These are phyloP conservation scores for Halictus ligatus DNA, from an alignment of 2,888 invertebrate species.

Conservation along the genomic window DNA sequence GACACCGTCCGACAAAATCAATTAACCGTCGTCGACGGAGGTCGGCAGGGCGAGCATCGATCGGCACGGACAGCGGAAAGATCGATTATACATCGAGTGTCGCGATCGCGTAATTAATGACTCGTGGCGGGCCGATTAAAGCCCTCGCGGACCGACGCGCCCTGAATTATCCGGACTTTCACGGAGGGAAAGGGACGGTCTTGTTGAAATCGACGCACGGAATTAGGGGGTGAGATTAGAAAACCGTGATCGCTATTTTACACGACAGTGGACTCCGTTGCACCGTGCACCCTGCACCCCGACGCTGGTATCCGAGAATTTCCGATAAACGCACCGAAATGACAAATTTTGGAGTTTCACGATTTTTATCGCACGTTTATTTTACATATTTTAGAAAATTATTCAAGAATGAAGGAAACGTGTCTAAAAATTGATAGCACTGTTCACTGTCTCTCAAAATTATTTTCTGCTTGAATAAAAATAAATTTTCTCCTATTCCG, in stretches of 20 bases:
- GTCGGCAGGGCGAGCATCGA: slow-evolving; percentile 41
- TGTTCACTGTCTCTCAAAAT: too few species aligned
- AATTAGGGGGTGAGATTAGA: slow-evolving; percentile 18
- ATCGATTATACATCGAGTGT: slow-evolving; percentile 70
- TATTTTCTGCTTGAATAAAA: too few species aligned
- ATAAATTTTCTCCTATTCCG: too few species aligned
- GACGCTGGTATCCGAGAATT: background rate
- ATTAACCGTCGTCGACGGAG: slow-evolving; percentile 54
- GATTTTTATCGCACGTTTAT: too few species aligned
- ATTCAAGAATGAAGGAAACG: too few species aligned
- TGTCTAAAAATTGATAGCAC: too few species aligned
- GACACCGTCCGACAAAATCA: slow-evolving; percentile 64
- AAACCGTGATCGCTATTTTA: slow-evolving; percentile 10
- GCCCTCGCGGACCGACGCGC: slow-evolving; percentile 35
- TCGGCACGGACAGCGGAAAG: slow-evolving; percentile 60
- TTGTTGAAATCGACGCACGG: slow-evolving; percentile 22
- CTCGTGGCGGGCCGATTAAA: slow-evolving; percentile 68
- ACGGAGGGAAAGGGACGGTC: background rate
- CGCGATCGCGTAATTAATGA: slow-evolving; percentile 73
- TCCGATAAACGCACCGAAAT: background rate
- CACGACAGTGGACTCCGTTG: background rate
- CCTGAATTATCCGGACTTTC: slow-evolving; percentile 60
- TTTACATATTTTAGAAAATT: too few species aligned
- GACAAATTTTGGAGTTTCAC: too few species aligned
- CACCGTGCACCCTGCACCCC: background rate